phyloP scores from a whole-genome alignment of 2,113 vertebrate species.

The Hemiprocne comata region DNA sequence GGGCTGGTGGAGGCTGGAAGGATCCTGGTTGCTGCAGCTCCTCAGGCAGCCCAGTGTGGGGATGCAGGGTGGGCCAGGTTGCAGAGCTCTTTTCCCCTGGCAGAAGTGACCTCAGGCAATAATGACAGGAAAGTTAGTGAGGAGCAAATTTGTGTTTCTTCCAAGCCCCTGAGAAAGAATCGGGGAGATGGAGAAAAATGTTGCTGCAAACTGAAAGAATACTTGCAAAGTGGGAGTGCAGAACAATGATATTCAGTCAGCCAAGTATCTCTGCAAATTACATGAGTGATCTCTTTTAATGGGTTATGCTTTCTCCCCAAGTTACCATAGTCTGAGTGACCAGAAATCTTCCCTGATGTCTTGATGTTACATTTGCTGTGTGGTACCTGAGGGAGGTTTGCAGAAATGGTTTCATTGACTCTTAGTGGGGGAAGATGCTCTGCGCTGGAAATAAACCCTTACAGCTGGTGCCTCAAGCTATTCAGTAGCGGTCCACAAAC shows the following conservation, averaged over 20 bases:
- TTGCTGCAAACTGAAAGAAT: neutral
- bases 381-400: neutral
- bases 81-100: neutral
- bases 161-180: neutral
- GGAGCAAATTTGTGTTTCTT: neutral
- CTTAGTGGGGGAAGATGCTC: neutral
- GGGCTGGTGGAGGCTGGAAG: neutral
- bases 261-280: neutral
- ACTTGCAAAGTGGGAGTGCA: neutral
- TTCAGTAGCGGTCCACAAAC: neutral
- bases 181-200: neutral
- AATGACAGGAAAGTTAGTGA: neutral
- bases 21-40: neutral
- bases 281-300: fast-evolving
- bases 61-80: neutral
- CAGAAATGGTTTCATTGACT: neutral
- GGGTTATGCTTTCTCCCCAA: neutral
- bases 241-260: neutral
- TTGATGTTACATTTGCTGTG: neutral
- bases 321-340: neutral
- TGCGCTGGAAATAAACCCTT: neutral
- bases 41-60: neutral
- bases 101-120: neutral
- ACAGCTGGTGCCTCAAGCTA: neutral
- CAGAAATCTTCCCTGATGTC: neutral